These are phyloP conservation scores for Drosophila willistoni DNA, from an alignment of 1,140 invertebrate species.

Conservation along the genomic window DNA sequence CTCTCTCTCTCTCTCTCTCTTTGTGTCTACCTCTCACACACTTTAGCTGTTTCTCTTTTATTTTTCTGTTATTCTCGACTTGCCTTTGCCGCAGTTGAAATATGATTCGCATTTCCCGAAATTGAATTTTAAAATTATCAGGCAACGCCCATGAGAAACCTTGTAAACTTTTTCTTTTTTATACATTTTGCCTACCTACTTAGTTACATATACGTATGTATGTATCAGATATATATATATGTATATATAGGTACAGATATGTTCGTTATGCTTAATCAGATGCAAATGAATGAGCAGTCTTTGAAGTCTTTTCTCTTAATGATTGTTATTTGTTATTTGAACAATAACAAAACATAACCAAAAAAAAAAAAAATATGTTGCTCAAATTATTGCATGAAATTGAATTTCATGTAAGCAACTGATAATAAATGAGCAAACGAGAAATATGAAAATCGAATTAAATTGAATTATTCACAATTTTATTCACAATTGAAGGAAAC, in stretches of 20 bases:
- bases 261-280: slow-evolving; percentile 63
- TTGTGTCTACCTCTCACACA: neutral
- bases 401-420: slow-evolving; percentile 47
- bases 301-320: slow-evolving; percentile 47
- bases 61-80: neutral
- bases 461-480: slow-evolving; percentile 1
- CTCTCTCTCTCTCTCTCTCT: neutral
- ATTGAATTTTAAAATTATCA: slow-evolving; percentile 64
- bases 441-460: slow-evolving; percentile 15
- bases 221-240: neutral
- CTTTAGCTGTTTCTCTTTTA: neutral
- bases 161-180: slow-evolving; percentile 20
- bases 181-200: slow-evolving; percentile 15
- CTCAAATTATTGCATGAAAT: slow-evolving; percentile 47
- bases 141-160: slow-evolving; percentile 17
- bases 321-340: slow-evolving; percentile 44
- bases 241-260: slow-evolving; percentile 5
- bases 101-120: slow-evolving; percentile 50
- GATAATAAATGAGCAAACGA: slow-evolving; percentile 9
- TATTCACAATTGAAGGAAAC: neutral
- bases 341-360: neutral
- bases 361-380: slow-evolving; percentile 31
- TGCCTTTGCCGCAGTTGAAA: slow-evolving; percentile 47
- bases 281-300: slow-evolving; percentile 53
- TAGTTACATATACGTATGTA: neutral